phyloP scores from a whole-genome alignment of 2,888 invertebrate species.

The Trissolcus japonicus region DNA sequence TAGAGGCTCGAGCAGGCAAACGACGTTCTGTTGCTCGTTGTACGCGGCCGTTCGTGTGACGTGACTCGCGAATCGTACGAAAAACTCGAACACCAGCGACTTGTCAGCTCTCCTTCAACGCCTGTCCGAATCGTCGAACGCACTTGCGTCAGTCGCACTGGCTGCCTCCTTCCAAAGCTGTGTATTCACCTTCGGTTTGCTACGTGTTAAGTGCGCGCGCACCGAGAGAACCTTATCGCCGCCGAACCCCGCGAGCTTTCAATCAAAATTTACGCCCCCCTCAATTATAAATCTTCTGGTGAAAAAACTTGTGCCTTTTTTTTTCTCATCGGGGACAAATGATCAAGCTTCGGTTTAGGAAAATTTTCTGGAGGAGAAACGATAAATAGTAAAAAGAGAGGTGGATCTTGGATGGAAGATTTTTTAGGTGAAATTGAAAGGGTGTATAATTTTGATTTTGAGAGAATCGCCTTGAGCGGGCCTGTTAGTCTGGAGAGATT shows the following conservation, averaged over 20 bases:
- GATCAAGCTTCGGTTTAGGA: too few relatives aligned
- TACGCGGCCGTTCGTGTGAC: conserved; percentile 26
- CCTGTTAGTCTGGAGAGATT: too few relatives aligned
- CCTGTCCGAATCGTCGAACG: conserved; percentile 50
- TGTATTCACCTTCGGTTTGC: conserved; percentile 46
- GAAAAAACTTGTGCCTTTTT: too few relatives aligned
- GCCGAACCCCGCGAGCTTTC: conserved; percentile 38
- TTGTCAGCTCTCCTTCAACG: conserved; percentile 21
- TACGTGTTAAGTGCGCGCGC: conserved; percentile 53
- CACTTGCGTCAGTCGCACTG: conserved; percentile 56
- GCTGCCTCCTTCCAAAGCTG: conserved; percentile 41
- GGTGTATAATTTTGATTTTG: too few relatives aligned
- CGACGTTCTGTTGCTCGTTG: conserved; percentile 21
- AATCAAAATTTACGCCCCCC: conserved; percentile 18
- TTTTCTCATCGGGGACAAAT: too few relatives aligned
- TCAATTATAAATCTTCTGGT: too few relatives aligned
- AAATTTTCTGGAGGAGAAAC: too few relatives aligned
- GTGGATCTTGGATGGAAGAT: too few relatives aligned
- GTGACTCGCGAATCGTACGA: conserved; percentile 7
- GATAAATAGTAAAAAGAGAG: too few relatives aligned
- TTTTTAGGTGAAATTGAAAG: too few relatives aligned
- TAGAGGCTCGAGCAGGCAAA: conserved; percentile 34
- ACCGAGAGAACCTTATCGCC: conserved; percentile 23
- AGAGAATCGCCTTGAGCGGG: too few relatives aligned
- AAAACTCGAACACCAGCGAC: neutral